These are phyloP conservation scores for Rhodinocichla rosea DNA, from an alignment of 2,113 vertebrate genomes.

Conservation along the genomic window DNA sequence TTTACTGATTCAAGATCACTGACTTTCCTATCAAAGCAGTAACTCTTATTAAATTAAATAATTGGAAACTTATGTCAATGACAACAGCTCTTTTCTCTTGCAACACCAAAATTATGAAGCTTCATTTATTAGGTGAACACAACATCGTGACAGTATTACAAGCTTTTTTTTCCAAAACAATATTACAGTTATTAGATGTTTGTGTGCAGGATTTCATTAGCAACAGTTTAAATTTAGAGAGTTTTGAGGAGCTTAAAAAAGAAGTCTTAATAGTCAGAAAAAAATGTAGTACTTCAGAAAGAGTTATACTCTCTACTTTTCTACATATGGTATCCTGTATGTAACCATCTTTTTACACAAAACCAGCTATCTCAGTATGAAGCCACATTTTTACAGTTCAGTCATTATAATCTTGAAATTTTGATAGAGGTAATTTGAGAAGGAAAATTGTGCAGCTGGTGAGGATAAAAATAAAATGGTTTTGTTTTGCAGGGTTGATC, in stretches of 20 bases:
- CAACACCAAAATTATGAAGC: background rate
- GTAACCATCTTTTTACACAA: background rate
- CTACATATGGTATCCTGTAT: background rate
- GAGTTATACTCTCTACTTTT: background rate
- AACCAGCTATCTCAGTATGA: background rate
- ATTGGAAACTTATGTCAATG: background rate
- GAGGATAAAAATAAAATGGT: constrained; percentile 26
- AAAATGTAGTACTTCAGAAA: background rate
- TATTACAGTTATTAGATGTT: background rate
- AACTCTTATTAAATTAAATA: background rate
- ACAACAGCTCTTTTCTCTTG: background rate
- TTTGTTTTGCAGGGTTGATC: constrained; percentile 12
- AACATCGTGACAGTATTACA: background rate
- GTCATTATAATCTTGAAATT: background rate
- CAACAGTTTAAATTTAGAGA: background rate
- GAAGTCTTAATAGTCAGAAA: background rate
- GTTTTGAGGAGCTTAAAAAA: background rate
- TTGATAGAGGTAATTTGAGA: constrained; percentile 30
- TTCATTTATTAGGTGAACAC: background rate
- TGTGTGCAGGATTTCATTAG: background rate
- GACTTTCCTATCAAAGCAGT: background rate
- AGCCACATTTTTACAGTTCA: background rate
- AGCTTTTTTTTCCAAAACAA: background rate
- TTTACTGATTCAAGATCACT: background rate
- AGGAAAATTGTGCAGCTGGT: constrained; percentile 15